phyloP scores from a whole-genome alignment of 2,888 invertebrate species.

The Iselma pallidipennis region DNA sequence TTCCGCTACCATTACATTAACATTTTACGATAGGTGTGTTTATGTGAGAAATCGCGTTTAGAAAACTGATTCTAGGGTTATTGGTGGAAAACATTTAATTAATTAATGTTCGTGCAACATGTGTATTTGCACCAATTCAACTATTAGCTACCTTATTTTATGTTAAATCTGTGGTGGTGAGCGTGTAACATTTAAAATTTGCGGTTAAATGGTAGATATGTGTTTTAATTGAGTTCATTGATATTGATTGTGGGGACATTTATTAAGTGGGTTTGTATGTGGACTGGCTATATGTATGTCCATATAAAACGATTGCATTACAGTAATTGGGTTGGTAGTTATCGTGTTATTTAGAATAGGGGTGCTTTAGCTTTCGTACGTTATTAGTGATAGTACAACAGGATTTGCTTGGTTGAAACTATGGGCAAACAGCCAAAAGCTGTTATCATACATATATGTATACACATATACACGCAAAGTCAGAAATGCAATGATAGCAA shows the following conservation, averaged over 20 bases:
- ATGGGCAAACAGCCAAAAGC: constrained; percentile 4
- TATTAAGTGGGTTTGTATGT: neutral
- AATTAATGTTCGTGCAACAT: neutral
- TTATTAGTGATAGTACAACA: constrained; percentile 5
- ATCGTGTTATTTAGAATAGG: constrained; percentile 4
- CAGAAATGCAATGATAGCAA: neutral
- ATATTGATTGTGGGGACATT: constrained; percentile 1
- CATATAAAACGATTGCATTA: constrained; percentile 1
- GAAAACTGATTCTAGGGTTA: neutral
- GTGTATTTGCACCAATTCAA: neutral
- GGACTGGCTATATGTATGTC: neutral
- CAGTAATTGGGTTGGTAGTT: constrained; percentile 4
- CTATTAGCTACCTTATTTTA: no score
- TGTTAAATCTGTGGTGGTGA: no score
- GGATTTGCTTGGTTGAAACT: neutral
- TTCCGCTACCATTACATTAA: neutral
- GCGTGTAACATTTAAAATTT: neutral
- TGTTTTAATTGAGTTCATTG: neutral
- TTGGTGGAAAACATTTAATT: neutral
- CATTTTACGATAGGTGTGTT: neutral
- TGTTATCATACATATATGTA: neutral
- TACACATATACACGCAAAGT: neutral
- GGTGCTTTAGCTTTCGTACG: neutral
- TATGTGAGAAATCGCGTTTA: neutral
- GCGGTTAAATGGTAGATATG: neutral